Conservation (phyloP, 2,888 invertebrate genomes). For the Nomada goodeniana region DNA sequence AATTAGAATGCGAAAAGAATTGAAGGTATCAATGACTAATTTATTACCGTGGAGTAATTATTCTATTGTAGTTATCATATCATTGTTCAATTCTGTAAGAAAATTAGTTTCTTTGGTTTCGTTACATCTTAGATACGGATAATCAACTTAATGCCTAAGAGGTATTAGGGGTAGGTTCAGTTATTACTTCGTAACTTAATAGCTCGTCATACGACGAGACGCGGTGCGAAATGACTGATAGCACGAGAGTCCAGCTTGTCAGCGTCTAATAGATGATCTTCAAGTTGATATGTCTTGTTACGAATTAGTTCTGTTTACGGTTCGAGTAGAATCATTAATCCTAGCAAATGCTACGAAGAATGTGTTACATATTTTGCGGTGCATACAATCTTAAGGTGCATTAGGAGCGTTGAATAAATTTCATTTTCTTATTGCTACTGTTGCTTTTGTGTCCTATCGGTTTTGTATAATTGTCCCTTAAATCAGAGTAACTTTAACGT, state of each 20-base stretch:
- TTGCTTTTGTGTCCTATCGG: too few relatives aligned
- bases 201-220: neutral
- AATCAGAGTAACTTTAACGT: too few relatives aligned
- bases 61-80: too few relatives aligned
- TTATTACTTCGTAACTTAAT: neutral
- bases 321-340: neutral
- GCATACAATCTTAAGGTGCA: neutral
- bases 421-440: too few relatives aligned
- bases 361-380: neutral
- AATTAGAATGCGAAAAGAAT: neutral
- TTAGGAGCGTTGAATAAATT: neutral
- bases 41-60: neutral
- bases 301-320: neutral
- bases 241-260: neutral
- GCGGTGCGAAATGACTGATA: slow-evolving; percentile 8
- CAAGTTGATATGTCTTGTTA: slow-evolving; percentile 26
- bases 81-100: too few relatives aligned
- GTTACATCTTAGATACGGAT: neutral
- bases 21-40: neutral
- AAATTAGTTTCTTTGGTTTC: neutral
- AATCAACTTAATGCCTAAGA: neutral
- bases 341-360: neutral
- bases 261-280: slow-evolving; percentile 27
- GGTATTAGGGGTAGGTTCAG: neutral
- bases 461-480: too few relatives aligned